phyloP scores from a whole-genome alignment of 2,113 vertebrate genomes.

The Ancistrus triradiatus region DNA sequence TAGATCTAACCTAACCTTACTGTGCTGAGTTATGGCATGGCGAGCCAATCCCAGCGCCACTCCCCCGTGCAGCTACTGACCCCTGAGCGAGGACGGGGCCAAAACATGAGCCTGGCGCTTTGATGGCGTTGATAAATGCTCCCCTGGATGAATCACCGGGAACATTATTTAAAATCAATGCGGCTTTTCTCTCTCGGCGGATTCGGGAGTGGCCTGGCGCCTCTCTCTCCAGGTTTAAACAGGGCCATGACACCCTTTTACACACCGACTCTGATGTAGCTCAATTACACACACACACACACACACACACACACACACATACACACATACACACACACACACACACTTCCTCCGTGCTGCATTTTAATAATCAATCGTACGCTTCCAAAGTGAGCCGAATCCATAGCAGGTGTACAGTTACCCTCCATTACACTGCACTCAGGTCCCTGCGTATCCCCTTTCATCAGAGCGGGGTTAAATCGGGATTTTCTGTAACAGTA shows the following conservation, averaged over 20 bases:
- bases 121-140: conserved; percentile 42
- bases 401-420: conserved; percentile 19
- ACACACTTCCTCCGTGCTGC: background rate
- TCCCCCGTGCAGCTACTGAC: conserved; percentile 32
- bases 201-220: conserved; percentile 27
- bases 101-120: conserved; percentile 24
- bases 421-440: conserved; percentile 3
- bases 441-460: no score
- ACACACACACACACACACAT: conserved; percentile 12
- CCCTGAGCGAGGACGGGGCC: conserved; percentile 11
- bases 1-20: no score
- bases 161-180: conserved; percentile 48
- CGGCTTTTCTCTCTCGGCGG: conserved; percentile 27
- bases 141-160: conserved; percentile 33
- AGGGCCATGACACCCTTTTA: conserved; percentile 26
- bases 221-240: conserved; percentile 15
- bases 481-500: no score
- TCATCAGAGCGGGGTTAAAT: no score
- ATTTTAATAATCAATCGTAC: conserved; percentile 37
- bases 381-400: conserved; percentile 20
- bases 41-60: background rate
- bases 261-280: conserved; percentile 23
- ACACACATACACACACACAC: no score
- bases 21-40: no score
- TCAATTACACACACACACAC: conserved; percentile 26